Conservation (phyloP, 1,140 invertebrate genomes). For the Nasonia vitripennis region DNA sequence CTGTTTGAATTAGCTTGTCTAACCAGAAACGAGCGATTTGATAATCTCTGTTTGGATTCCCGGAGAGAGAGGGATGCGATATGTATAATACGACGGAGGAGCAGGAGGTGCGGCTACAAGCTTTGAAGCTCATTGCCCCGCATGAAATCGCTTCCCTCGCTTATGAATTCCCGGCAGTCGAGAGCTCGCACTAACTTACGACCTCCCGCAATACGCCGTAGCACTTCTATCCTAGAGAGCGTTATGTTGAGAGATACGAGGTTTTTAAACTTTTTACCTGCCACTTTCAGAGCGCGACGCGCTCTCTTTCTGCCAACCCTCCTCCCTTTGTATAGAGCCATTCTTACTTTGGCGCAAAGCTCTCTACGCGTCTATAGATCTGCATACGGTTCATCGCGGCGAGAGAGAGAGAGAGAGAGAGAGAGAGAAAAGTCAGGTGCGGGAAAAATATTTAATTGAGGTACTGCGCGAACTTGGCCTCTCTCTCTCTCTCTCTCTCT, state of each 20-base stretch:
- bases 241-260: slow-evolving; percentile 55
- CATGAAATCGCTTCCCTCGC: slow-evolving; percentile 1
- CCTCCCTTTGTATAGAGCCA: not conserved
- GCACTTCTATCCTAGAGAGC: not conserved
- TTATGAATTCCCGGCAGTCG: slow-evolving; percentile 16
- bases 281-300: slow-evolving; percentile 49
- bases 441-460: slow-evolving; percentile 35
- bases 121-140: slow-evolving; percentile 4
- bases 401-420: not conserved
- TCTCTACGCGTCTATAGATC: not conserved
- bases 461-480: not conserved
- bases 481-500: slow-evolving; percentile 13
- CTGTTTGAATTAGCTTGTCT: not conserved
- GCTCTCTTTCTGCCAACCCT: not conserved
- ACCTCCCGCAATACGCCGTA: slow-evolving; percentile 15
- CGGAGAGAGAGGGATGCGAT: not conserved
- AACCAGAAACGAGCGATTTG: not conserved
- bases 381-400: not conserved
- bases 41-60: not conserved
- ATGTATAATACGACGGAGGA: not conserved
- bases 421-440: not conserved
- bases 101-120: not conserved
- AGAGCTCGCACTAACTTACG: not conserved
- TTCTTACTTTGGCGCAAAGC: not conserved
- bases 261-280: slow-evolving; percentile 61